phyloP scores from a whole-genome alignment of 2,113 vertebrate species.

The Motacilla alba region DNA sequence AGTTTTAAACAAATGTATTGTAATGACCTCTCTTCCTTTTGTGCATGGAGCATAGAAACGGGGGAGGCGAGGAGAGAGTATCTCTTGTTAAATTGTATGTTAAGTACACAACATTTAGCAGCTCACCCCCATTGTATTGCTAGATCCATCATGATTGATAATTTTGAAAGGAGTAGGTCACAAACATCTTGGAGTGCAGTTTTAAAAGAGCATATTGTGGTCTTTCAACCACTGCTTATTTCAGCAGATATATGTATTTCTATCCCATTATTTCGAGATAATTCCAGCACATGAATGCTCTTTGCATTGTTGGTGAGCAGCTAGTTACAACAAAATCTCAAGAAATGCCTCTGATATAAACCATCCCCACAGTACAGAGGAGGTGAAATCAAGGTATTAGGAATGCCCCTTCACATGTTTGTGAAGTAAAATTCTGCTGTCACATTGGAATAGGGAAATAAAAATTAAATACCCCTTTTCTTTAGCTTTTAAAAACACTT shows the following conservation, averaged over 20 bases:
- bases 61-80: fast-evolving
- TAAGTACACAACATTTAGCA: neutral
- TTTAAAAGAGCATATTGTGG: neutral
- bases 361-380: neutral
- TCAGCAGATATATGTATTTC: neutral
- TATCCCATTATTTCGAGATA: neutral
- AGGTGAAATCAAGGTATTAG: neutral
- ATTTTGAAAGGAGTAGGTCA: neutral
- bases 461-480: neutral
- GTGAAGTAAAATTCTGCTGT: neutral
- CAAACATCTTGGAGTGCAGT: neutral
- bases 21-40: neutral
- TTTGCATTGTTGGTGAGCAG: neutral
- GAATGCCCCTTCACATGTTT: neutral
- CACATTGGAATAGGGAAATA: neutral
- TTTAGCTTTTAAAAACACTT: neutral
- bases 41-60: neutral
- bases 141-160: neutral
- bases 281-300: neutral
- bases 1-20: neutral
- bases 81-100: neutral
- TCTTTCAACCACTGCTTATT: neutral
- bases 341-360: neutral
- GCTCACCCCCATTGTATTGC: neutral
- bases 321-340: neutral